Evolutionary conservation across 1,140 invertebrate genomes (phyloP).

Genomic region (Penaeus vannamei): DNA sequence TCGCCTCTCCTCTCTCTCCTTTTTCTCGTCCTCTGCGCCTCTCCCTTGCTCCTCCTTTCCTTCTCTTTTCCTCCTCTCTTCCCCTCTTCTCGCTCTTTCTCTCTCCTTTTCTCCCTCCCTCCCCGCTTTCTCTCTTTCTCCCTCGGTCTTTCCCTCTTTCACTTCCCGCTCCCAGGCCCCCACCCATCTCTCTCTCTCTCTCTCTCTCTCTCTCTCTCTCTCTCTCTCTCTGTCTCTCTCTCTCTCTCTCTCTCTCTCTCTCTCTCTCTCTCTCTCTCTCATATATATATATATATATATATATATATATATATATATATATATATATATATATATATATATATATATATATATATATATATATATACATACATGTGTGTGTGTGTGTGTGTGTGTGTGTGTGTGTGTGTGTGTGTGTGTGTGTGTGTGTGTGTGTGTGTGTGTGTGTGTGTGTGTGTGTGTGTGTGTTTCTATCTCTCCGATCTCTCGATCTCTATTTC

Average conservation of each 20-base stretch:
- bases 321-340: too few species aligned
- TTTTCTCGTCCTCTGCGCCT: not conserved
- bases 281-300: not conserved
- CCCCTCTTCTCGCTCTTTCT: not conserved
- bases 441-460: too few species aligned
- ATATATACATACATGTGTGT: too few species aligned
- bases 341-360: too few species aligned
- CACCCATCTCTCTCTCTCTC: constrained; percentile 23
- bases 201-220: constrained; percentile 8
- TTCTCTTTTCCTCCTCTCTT: not conserved
- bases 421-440: too few species aligned
- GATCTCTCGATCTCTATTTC: too few species aligned
- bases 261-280: not conserved
- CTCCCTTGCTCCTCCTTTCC: too few species aligned
- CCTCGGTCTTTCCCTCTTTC: not conserved
- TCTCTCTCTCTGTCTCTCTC: constrained; percentile 1
- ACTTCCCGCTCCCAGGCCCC: not conserved
- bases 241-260: not conserved
- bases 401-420: too few species aligned
- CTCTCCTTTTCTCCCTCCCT: not conserved
- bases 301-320: not conserved
- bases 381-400: too few species aligned
- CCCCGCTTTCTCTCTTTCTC: not conserved
- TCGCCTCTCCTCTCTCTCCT: not conserved
- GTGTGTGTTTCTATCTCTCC: not conserved